Evolutionary conservation across 2,888 invertebrate species (phyloP), one percentile per base, ranked within the genome.

Genomic region (Parnassius apollo): DNA sequence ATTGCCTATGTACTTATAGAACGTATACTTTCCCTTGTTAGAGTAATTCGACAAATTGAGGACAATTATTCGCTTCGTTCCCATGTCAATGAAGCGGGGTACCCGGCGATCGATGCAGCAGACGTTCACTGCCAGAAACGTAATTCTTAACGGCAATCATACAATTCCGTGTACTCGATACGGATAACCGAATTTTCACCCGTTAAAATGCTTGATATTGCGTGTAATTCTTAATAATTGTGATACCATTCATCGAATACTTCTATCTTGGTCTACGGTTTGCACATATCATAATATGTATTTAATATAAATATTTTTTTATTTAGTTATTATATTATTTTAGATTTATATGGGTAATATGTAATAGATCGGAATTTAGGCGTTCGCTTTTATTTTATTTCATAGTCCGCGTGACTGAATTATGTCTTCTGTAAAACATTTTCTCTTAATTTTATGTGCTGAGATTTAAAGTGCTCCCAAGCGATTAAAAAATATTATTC

Each of bases 91-190:
- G 65, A 68, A 70, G 71, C 71, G 69, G 68, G 69, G 75, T 70
- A 68, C 71, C 69, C 71, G 63, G 65, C 81, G 83, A 85, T 83
- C 86, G 82, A 78, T 85, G 84, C 86, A 85, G 75, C 73, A 68
- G 73, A 69, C 69, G 75, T 74, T 74, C 70, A 75, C 71, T 82
- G 82, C 83, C 83, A 75, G 77, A 77, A 76, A 82, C 88, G 88
- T 86, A 87, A 88, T 91, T 86, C 73, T 81, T 75, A 75, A 84
- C 78, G 88, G 77, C 81, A 81, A 87, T 88, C 84, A 84, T 68
- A 75, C 76, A 77, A 74, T 81, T 80, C 73, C 80, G 71, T 69
- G 79, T 78, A 77, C 73, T 71, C 75, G 68, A 73, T 65, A 65
- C 58, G 60, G 62, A 53, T 56, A 66, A 53, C 35, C 57, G 58